Evolutionary conservation across 1,140 invertebrate genomes (phyloP).

Genomic region (Oscheius sp.): DNA sequence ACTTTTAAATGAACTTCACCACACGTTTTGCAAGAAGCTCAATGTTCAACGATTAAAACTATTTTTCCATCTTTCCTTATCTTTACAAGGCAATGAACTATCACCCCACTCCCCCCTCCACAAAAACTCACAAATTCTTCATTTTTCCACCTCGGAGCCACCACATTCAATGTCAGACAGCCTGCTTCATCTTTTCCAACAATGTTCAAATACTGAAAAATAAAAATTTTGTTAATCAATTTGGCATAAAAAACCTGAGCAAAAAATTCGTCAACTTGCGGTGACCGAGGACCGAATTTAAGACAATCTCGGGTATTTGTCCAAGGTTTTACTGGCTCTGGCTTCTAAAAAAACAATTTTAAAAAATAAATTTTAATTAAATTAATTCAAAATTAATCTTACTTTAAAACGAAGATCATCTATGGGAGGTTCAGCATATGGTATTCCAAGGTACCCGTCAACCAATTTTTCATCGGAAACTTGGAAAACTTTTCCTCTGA

Average conservation of each 20-base stretch:
- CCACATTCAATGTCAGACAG: slow-evolving; percentile 72
- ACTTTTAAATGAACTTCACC: too few relatives aligned
- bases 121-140: slow-evolving; percentile 10
- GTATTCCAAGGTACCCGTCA: slow-evolving; percentile 54
- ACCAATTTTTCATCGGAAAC: slow-evolving; percentile 39
- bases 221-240: too few relatives aligned
- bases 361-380: too few relatives aligned
- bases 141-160: slow-evolving; percentile 65
- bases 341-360: slow-evolving; percentile 38
- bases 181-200: slow-evolving; percentile 26
- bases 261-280: slow-evolving; percentile 44
- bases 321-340: slow-evolving; percentile 44
- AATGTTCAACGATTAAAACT: too few relatives aligned
- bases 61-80: too few relatives aligned
- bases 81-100: too few relatives aligned
- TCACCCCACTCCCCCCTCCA: too few relatives aligned
- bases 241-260: slow-evolving; percentile 31
- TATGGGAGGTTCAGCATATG: slow-evolving; percentile 48
- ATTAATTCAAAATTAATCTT: slow-evolving; percentile 27
- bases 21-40: too few relatives aligned
- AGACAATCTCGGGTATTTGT: slow-evolving; percentile 25
- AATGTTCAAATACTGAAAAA: slow-evolving; percentile 27
- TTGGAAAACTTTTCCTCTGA: slow-evolving; percentile 43
- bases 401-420: slow-evolving; percentile 49
- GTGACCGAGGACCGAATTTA: slow-evolving; percentile 41